A percentile compares a stretch with the other conserved stretches of the same genome.
Evolutionary conservation across 2,797 vertebrate genomes (phyloP).

Genomic region (Halcyon leucocephala): DNA sequence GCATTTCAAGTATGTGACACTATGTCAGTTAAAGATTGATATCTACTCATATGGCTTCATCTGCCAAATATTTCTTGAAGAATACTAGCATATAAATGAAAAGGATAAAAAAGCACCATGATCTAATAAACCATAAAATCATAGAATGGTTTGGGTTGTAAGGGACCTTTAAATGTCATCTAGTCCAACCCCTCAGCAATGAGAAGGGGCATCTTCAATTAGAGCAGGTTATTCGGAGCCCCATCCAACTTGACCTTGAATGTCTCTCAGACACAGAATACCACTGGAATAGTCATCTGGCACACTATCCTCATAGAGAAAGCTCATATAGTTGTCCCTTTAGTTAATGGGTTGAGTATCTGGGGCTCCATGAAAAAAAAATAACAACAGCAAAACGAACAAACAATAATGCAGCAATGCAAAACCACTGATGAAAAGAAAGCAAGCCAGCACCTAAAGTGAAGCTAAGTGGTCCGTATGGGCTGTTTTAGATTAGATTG

Average conservation of each 20-base stretch:
- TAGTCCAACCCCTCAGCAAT: too few species aligned
- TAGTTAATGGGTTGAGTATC: neutral
- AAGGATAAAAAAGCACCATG: neutral
- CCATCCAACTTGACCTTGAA: too few species aligned
- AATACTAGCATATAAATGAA: neutral
- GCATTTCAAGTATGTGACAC: neutral
- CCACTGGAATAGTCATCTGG: neutral
- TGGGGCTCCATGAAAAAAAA: neutral
- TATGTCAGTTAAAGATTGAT: neutral
- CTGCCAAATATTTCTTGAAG: neutral
- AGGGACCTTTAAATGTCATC: too few species aligned
- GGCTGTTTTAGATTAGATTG: slow-evolving; percentile 1
- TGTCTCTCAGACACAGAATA: neutral
- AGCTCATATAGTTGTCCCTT: neutral
- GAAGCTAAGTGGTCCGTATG: neutral
- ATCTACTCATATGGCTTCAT: neutral
- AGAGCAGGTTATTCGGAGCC: too few species aligned
- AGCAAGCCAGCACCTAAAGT: neutral
- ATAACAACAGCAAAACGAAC: accelerated
- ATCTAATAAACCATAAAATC: neutral
- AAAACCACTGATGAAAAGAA: neutral
- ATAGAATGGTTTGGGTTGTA: too few species aligned
- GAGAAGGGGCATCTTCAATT: too few species aligned
- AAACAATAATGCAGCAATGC: neutral
- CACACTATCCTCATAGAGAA: neutral